phyloP scores from a whole-genome alignment of 1,140 invertebrate genomes.

The Zaprionus capensis region DNA sequence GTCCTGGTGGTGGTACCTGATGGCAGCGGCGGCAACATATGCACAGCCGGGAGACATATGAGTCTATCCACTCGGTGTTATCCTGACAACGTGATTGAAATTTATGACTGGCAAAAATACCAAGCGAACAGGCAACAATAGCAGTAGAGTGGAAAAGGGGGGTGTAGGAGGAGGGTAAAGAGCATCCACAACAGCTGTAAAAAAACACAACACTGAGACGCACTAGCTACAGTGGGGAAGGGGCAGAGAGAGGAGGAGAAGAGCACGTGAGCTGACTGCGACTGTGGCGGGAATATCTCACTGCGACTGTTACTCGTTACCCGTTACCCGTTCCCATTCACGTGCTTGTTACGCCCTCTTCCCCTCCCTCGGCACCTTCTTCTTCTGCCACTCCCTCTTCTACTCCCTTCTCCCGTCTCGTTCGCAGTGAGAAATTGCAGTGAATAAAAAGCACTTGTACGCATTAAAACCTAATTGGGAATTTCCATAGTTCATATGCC shows the following conservation, averaged over 20 bases:
- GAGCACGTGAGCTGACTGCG: slow-evolving; percentile 65
- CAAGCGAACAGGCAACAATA: slow-evolving; percentile 41
- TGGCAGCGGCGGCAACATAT: slow-evolving; percentile 54
- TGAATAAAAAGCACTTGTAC: slow-evolving; percentile 83
- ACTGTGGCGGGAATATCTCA: not conserved
- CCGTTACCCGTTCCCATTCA: not conserved
- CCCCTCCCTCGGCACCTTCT: not conserved
- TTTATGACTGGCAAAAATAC: slow-evolving; percentile 79
- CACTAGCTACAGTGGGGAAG: not conserved
- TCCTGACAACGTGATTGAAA: slow-evolving; percentile 81
- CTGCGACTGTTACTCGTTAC: not conserved
- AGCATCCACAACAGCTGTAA: slow-evolving; percentile 35
- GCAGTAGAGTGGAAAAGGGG: not conserved
- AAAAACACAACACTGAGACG: slow-evolving; percentile 33
- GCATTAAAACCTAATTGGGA: slow-evolving; percentile 82
- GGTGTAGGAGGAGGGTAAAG: not conserved
- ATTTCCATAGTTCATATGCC: slow-evolving; percentile 81
- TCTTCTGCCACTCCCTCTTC: not conserved
- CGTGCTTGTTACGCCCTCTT: not conserved
- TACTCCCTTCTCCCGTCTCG: not conserved
- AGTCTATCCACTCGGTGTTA: slow-evolving; percentile 79
- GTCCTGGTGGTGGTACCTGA: slow-evolving; percentile 32
- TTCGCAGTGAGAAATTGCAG: slow-evolving; percentile 73
- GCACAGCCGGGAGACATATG: slow-evolving; percentile 59
- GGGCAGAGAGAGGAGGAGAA: not conserved